A percentile compares a stretch with the other conserved stretches of the same genome.
Evolutionary conservation across 2,888 invertebrate genomes (phyloP).

Genomic region (Lydus trimaculatus): DNA sequence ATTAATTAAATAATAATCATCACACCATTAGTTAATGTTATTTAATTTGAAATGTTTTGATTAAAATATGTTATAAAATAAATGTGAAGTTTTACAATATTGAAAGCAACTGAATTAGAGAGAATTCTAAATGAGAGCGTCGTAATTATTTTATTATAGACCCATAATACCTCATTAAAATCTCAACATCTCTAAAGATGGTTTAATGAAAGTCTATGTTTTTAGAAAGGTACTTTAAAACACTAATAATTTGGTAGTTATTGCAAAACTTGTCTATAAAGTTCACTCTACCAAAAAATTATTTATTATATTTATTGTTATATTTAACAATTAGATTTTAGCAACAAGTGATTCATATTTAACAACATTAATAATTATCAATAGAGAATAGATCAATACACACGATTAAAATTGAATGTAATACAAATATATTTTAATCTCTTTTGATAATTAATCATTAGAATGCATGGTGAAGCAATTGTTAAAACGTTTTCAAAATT

Average conservation of each 20-base stretch:
- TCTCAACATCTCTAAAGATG: not conserved
- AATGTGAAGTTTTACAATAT: not conserved
- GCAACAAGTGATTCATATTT: not conserved
- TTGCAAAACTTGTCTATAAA: not conserved
- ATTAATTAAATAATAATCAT: not conserved
- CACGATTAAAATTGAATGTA: not conserved
- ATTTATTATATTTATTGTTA: too few relatives aligned
- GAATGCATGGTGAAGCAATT: not conserved
- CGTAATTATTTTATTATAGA: conserved; percentile 6
- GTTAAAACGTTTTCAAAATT: not conserved
- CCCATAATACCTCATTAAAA: conserved; percentile 4
- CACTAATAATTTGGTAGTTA: not conserved
- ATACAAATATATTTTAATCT: not conserved
- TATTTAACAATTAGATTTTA: not conserved
- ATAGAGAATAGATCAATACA: not conserved
- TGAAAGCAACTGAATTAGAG: not conserved
- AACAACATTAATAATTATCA: not conserved
- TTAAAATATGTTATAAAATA: not conserved
- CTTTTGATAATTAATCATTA: not conserved
- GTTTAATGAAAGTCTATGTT: conserved; percentile 1
- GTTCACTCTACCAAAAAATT: not conserved
- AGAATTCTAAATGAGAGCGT: not conserved
- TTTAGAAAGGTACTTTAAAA: not conserved
- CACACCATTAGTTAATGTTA: not conserved
- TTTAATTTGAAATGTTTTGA: not conserved